These are phyloP conservation scores for Morpho achilles DNA, from an alignment of 2,888 invertebrate genomes.

Conservation along the genomic window DNA sequence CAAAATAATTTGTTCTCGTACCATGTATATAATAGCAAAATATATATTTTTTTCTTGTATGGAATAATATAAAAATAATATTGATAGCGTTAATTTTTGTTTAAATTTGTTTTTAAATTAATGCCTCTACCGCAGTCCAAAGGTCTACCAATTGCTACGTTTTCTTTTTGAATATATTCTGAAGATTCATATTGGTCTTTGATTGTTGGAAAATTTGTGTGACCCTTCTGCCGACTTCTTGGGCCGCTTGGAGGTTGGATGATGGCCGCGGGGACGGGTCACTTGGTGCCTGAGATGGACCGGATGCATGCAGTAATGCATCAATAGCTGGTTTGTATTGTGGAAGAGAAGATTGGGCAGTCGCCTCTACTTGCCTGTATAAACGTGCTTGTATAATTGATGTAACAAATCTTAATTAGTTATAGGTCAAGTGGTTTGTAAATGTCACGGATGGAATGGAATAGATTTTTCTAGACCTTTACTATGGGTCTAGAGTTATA, in stretches of 20 bases:
- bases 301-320: conserved; percentile 55
- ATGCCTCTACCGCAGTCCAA: neutral
- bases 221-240: conserved; percentile 67
- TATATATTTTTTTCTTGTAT: no score
- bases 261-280: conserved; percentile 40
- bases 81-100: no score
- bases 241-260: conserved; percentile 56
- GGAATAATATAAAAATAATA: no score
- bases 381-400: neutral
- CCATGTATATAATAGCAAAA: no score
- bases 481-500: no score
- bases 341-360: conserved; percentile 47
- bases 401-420: no score
- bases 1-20: no score
- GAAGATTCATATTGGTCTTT: conserved; percentile 68
- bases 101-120: neutral
- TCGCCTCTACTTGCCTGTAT: conserved; percentile 64
- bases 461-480: no score
- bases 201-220: conserved; percentile 73
- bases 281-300: conserved; percentile 30
- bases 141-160: conserved; percentile 39
- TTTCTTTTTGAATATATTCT: conserved; percentile 74
- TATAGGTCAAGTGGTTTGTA: no score
- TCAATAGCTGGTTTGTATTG: conserved; percentile 66
- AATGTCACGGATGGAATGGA: no score